These are phyloP conservation scores for Halichondria panicea DNA, from an alignment of 37 sponge, comb jelly and placozoan genomes.

Conservation along the genomic window DNA sequence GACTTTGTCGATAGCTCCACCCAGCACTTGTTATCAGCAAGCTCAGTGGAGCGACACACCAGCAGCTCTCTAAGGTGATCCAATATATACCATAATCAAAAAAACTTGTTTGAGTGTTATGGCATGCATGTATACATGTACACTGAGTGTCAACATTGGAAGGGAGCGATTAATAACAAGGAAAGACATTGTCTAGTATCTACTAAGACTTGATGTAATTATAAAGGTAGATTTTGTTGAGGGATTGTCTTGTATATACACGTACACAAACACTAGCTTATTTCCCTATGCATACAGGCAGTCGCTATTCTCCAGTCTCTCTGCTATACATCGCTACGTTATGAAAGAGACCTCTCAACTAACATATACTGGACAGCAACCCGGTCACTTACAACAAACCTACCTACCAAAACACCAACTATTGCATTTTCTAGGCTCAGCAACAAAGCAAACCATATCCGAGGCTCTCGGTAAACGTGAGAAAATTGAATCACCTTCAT, in stretches of 20 bases:
- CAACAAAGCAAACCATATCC: too few species aligned
- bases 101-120: background rate
- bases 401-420: background rate
- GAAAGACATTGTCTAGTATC: too few species aligned
- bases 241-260: too few species aligned
- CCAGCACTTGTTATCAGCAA: conserved; percentile 36
- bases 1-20: conserved; percentile 4
- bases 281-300: conserved; percentile 8
- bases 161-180: too few species aligned
- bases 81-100: conserved; percentile 1
- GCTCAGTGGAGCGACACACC: conserved; percentile 16
- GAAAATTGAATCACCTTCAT: background rate
- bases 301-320: conserved; percentile 31
- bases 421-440: background rate
- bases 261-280: background rate
- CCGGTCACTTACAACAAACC: background rate
- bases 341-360: conserved; percentile 60
- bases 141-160: too few species aligned
- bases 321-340: conserved; percentile 39
- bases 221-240: background rate
- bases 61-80: background rate
- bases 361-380: conserved; percentile 42
- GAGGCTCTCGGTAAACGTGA: too few species aligned
- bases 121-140: background rate
- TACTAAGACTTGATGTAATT: background rate